Evolutionary conservation across 2,113 vertebrate genomes (phyloP), one percentile per base, ranked within the genome.

Genomic region (Muscicapa adusta): DNA sequence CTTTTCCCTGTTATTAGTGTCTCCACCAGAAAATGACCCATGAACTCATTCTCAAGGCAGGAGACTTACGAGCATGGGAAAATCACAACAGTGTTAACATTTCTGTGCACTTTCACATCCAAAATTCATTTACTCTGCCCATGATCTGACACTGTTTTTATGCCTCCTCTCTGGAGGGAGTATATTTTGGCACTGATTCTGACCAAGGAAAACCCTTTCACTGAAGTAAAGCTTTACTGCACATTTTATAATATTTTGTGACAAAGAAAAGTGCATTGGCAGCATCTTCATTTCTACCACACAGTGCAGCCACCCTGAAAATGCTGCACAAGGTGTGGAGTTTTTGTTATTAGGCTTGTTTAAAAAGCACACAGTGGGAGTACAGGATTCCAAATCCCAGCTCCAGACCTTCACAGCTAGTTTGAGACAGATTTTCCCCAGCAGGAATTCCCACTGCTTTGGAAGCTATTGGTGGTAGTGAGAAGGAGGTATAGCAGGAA

Each of bases 301-400:
- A 43, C 19, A 56, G 4, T 5, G 7, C 9, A 47, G 36, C 23
- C n/a, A 38, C 13, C 31, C 34, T 48, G 42, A 50, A 67, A 38
- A 43, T 8, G 12, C n/a, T 36, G 18, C 11, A 50, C 3, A 6
- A 70, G 10, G 3, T 29, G 22, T 12, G 22, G 51, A 0, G 2
- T 54, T 33, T 61, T 47, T 47, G 14, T 31, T 18, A 25, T 7
- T 16, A 25, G 0, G 14, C 26, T 50, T 87, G 12, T 60, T 89
- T 58, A 42, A 54, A 50, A 76, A 77, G 34, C 18, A 58, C 53
- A 18, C 1, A 45, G 48, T 17, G 34, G 48, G 17, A 71, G 24
- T 11, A 20, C 12, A 65, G 48, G 7, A 40, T 48, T 82, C 24
- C 57, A 63, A n/a, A 76, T 31, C 33, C 65, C 54, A 2, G 2